Conservation (phyloP, 2,888 invertebrate species). For the Polydrusus tereticollis region DNA sequence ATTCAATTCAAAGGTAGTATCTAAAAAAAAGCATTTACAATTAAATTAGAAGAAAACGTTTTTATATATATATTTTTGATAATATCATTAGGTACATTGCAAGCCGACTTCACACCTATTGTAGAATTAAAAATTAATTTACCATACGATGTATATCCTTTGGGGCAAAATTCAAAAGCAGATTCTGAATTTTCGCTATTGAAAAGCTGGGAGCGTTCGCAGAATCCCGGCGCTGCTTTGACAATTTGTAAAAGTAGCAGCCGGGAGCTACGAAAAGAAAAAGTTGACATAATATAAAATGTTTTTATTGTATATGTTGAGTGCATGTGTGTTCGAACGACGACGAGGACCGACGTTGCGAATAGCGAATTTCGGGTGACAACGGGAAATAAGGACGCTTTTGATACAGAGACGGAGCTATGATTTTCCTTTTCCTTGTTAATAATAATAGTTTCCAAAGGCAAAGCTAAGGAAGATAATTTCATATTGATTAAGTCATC, state of each 20-base stretch:
- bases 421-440: neutral
- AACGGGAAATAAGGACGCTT: slow-evolving; percentile 9
- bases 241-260: slow-evolving; percentile 45
- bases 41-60: neutral
- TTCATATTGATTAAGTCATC: too few relatives aligned
- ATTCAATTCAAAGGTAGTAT: neutral
- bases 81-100: neutral
- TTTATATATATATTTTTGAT: neutral
- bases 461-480: too few relatives aligned
- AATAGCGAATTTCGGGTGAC: slow-evolving; percentile 22
- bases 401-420: neutral
- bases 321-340: slow-evolving; percentile 37
- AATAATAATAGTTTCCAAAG: too few relatives aligned
- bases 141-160: slow-evolving; percentile 31
- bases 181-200: slow-evolving; percentile 39
- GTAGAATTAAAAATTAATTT: slow-evolving; percentile 30
- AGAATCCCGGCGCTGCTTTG: slow-evolving; percentile 35
- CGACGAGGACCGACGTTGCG: slow-evolving; percentile 51
- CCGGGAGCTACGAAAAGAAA: slow-evolving; percentile 30
- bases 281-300: slow-evolving; percentile 41
- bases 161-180: slow-evolving; percentile 21
- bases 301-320: slow-evolving; percentile 41
- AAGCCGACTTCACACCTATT: slow-evolving; percentile 27
- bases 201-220: slow-evolving; percentile 31
- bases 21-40: neutral